Conservation (phyloP, 2,113 vertebrate genomes). For the Desmodus rotundus region DNA sequence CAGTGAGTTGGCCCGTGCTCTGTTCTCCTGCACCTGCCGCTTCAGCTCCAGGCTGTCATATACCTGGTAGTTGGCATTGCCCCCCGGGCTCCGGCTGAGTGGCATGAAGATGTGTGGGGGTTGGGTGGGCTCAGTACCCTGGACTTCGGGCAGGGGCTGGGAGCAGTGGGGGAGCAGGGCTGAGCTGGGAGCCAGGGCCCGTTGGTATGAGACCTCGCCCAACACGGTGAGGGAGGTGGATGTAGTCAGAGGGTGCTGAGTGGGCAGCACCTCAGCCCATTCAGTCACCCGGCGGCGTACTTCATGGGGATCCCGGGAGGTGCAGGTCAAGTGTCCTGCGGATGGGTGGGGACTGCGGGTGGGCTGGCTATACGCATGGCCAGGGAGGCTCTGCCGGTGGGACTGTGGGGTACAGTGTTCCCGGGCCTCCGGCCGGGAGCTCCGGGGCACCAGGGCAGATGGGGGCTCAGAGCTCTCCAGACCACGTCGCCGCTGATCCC, state of each 20-base stretch:
- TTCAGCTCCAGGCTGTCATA: constrained; percentile 72
- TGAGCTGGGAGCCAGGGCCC: background rate
- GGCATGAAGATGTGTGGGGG: constrained; percentile 38
- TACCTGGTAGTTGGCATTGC: constrained; percentile 42
- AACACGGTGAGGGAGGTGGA: constrained; percentile 30
- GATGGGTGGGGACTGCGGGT: constrained; percentile 39
- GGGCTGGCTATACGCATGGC: background rate
- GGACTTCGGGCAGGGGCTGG: constrained; percentile 24
- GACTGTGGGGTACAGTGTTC: background rate
- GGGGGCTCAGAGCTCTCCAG: background rate
- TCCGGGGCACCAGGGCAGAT: background rate
- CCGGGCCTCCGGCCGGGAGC: background rate
- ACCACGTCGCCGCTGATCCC: background rate
- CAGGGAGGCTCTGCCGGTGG: background rate
- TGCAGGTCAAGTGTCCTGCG: background rate
- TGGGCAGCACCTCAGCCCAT: background rate
- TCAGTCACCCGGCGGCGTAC: background rate
- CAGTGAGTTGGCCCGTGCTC: background rate
- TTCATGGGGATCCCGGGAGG: constrained; percentile 10
- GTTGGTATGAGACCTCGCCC: background rate
- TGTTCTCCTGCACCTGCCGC: constrained; percentile 64
- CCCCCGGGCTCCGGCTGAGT: constrained; percentile 65
- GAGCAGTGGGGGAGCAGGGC: background rate
- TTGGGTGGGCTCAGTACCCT: background rate
- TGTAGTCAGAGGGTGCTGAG: background rate